Conservation (phyloP, 2,888 invertebrate species). For the Brachycybe producta region DNA sequence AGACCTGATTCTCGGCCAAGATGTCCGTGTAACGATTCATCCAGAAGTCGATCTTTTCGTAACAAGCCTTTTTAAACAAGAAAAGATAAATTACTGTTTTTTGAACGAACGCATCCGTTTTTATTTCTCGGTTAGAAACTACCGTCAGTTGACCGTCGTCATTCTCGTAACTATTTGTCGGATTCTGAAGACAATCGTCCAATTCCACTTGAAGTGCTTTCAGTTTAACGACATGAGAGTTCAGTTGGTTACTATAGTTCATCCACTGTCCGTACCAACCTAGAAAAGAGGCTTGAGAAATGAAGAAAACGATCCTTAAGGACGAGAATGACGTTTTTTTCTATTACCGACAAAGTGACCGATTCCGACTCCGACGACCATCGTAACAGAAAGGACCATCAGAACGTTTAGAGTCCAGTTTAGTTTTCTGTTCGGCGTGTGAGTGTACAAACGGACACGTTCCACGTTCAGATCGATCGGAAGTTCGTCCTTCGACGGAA, state of each 20-base stretch:
- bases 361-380: conserved; percentile 22
- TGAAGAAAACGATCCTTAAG: not conserved
- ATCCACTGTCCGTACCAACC: conserved; percentile 22
- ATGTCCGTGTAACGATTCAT: conserved; percentile 19
- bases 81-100: not conserved
- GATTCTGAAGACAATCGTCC: conserved; percentile 20
- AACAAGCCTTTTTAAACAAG: conserved; percentile 18
- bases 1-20: conserved; percentile 20
- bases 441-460: conserved; percentile 19
- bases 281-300: too few species aligned
- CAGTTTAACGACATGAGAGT: conserved; percentile 21
- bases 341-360: conserved; percentile 22
- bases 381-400: conserved; percentile 18
- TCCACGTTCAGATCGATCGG: not conserved
- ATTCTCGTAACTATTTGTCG: conserved; percentile 4
- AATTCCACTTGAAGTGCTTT: conserved; percentile 22
- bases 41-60: conserved; percentile 21
- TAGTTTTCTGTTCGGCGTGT: conserved; percentile 21
- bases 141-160: conserved; percentile 3
- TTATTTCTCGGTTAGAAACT: not conserved
- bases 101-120: not conserved
- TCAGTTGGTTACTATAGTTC: conserved; percentile 14
- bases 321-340: too few species aligned
- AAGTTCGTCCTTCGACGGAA: conserved; percentile 7
- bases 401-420: conserved; percentile 21